A percentile compares a stretch with the other conserved stretches of the same genome.
Conservation (phyloP, 1,140 invertebrate species). For the Gryon sp. region DNA sequence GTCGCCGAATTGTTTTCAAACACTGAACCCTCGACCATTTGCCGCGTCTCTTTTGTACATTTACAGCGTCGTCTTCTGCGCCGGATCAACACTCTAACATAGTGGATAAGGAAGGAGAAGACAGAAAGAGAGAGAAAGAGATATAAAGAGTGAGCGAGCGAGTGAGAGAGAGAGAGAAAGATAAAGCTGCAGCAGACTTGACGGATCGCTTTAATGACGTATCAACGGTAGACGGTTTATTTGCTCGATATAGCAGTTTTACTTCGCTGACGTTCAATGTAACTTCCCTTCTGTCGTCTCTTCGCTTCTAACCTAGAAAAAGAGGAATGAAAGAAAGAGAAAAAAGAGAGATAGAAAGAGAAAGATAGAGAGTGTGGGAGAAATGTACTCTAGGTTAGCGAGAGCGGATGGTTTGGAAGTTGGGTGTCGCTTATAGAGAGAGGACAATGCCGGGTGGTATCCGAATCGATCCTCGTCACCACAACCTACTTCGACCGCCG, state of each 20-base stretch:
- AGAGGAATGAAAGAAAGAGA: background rate
- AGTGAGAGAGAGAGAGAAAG: no score
- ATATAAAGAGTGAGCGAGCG: no score
- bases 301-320: no score
- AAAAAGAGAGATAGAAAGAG: background rate
- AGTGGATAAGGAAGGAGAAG: no score
- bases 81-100: no score
- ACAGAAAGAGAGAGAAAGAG: no score
- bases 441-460: slow-evolving; percentile 62
- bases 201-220: slow-evolving; percentile 51
- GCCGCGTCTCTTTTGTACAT: no score
- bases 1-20: slow-evolving; percentile 34
- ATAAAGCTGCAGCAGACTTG: slow-evolving; percentile 24
- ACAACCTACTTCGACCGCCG: slow-evolving; percentile 52
- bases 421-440: slow-evolving; percentile 60
- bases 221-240: slow-evolving; percentile 31
- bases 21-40: no score
- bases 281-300: background rate
- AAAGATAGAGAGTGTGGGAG: background rate
- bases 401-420: slow-evolving; percentile 51
- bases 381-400: slow-evolving; percentile 35
- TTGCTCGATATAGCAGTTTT: slow-evolving; percentile 1
- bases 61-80: no score
- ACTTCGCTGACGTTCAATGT: background rate
- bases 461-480: slow-evolving; percentile 59